Evolutionary conservation across 2,797 vertebrate species (phyloP), one percentile per base, ranked within the genome.

Genomic region (Sciurus carolinensis): DNA sequence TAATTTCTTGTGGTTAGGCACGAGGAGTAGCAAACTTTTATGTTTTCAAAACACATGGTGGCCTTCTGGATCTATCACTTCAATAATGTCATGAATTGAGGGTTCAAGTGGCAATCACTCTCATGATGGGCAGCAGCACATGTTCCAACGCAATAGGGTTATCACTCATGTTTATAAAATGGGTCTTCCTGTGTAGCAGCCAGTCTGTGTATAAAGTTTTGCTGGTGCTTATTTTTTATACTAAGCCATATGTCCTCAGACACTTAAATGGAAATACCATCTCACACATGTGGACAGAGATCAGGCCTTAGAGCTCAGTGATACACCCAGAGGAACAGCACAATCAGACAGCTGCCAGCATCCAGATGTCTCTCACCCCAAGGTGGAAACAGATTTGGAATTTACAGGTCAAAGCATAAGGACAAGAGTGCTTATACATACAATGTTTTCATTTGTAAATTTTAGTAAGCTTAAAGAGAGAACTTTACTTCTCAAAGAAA

Each of bases 381-480:
- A 88, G 57, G 36, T 67, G 26, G 24, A 90, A 90, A 91, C 22
- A 92, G 59, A 87, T 28, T 85, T 94, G 30, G 30, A 54, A 92
- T 86, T 75, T 67, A 92, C 26, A 95, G 92, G 28, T 85, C 67
- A 83, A 59, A n/a, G 24, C 44, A 54, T 81, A 83, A 52, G 22
- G 62, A 69, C 66, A 73, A 64, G 11, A 69, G 4, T 91, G 10
- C 42, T 77, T 75, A 44, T 64, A 44, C 11, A 80, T 22, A 64
- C 2, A 20, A n/a, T 72, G 10, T 72, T 86, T 86, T 59, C 7
- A 44, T 36, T 95, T 80, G 67, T 5, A 86, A 96, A 72, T 79
- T 77, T 91, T 75, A 82, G 30, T n/a, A 52, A 69, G 77, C 52
- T 83, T 42, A 86, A 59, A 52, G 4, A 88, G n/a, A 95, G 42